phyloP scores from a whole-genome alignment of 2,888 invertebrate species.

The Trimorus sp. region DNA sequence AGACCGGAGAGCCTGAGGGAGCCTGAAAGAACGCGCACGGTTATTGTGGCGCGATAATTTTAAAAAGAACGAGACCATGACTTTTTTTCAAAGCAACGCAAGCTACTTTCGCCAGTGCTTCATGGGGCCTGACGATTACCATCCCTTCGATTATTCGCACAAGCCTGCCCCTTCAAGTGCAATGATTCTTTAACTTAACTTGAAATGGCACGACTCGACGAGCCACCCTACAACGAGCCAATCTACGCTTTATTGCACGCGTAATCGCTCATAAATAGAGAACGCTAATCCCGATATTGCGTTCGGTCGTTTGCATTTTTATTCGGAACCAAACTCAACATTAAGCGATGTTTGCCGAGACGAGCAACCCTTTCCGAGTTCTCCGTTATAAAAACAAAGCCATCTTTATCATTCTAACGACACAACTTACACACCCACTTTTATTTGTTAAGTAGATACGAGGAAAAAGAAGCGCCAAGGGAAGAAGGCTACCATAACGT shows the following conservation, averaged over 20 bases:
- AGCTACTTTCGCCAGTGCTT: constrained; percentile 63
- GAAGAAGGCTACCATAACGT: constrained; percentile 40
- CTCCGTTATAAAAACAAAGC: background rate
- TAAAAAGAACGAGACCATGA: constrained; percentile 67
- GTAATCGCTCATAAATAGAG: no score
- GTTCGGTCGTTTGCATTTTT: no score
- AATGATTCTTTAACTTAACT: constrained; percentile 19
- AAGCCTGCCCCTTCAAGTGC: constrained; percentile 2
- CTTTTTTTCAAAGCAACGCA: constrained; percentile 62
- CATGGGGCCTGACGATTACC: background rate
- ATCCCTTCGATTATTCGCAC: constrained; percentile 48
- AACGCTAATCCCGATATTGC: no score
- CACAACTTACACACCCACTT: constrained; percentile 38
- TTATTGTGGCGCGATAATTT: constrained; percentile 64
- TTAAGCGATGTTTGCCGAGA: no score
- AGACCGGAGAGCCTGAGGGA: constrained; percentile 66
- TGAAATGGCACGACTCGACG: background rate
- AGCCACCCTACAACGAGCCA: background rate
- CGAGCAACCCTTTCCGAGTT: no score
- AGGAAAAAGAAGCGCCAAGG: constrained; percentile 4
- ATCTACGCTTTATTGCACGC: background rate
- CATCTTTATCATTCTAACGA: constrained; percentile 15
- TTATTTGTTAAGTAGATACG: constrained; percentile 53
- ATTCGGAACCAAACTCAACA: no score
- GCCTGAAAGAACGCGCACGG: constrained; percentile 54